phyloP scores from a whole-genome alignment of 92 coral and sea anemone genomes.

The Paramuricea clavata region DNA sequence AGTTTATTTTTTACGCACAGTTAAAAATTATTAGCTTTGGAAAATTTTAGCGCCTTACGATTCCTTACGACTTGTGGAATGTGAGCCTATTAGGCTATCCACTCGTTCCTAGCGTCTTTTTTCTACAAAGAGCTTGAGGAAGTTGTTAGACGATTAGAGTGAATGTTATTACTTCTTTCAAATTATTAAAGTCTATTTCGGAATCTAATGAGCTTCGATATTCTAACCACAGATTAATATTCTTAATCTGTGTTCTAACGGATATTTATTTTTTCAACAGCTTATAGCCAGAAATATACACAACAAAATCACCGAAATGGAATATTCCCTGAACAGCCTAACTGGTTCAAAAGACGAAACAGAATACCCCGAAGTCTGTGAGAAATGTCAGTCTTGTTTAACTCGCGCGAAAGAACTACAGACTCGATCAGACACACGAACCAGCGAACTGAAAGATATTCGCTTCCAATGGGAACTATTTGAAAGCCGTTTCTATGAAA shows the following conservation, averaged over 20 bases:
- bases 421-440: constrained; percentile 84
- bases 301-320: constrained; percentile 40
- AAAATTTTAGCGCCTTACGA: no score
- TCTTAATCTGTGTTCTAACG: not conserved
- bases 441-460: constrained; percentile 80
- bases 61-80: no score
- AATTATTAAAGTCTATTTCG: no score
- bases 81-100: no score
- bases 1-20: no score
- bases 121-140: no score
- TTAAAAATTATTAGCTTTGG: no score
- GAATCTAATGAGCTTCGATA: no score
- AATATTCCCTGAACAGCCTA: constrained; percentile 20
- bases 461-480: constrained; percentile 92
- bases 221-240: no score
- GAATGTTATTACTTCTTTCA: no score
- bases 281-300: constrained; percentile 21
- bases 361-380: constrained; percentile 52
- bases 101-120: no score
- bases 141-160: no score
- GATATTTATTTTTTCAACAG: not conserved
- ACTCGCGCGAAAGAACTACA: constrained; percentile 87
- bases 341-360: constrained; percentile 55
- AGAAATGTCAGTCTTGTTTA: constrained; percentile 74
- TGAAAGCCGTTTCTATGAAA: constrained; percentile 76